phyloP scores from a whole-genome alignment of 2,113 vertebrate genomes.

The Fukomys damarensis region DNA sequence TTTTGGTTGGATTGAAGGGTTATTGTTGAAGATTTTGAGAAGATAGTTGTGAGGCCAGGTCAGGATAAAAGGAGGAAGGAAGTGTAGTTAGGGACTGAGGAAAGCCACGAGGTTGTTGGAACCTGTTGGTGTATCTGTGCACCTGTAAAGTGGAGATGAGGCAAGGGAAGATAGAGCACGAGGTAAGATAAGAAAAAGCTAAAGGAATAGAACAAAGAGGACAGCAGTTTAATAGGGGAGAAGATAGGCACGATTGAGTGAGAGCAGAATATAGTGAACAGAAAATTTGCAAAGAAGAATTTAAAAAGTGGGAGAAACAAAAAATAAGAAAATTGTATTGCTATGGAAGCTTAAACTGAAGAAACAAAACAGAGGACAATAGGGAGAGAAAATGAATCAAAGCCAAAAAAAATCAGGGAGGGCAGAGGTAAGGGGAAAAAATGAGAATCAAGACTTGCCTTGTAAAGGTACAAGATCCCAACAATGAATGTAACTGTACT shows the following conservation, averaged over 20 bases:
- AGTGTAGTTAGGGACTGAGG: background rate
- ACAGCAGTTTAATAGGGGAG: background rate
- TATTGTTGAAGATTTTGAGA: background rate
- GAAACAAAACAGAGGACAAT: background rate
- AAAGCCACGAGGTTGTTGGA: background rate
- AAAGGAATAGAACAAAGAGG: background rate
- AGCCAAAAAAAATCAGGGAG: no score
- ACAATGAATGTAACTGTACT: no score
- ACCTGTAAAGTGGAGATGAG: no score
- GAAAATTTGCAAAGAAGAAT: background rate
- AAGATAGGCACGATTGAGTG: background rate
- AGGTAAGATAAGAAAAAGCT: background rate
- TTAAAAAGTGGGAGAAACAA: background rate
- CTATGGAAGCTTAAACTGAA: background rate
- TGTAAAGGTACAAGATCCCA: no score
- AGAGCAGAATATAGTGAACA: background rate
- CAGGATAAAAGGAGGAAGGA: background rate
- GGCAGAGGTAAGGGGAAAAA: no score
- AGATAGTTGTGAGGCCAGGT: background rate
- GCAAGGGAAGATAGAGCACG: background rate
- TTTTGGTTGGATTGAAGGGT: background rate
- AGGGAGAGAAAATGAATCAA: background rate
- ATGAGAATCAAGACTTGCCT: no score
- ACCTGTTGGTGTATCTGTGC: no score
- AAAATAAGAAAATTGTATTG: background rate